Evolutionary conservation across 2,797 vertebrate species (phyloP), one percentile per base, ranked within the genome.

Genomic region (Hylomyscus alleni): DNA sequence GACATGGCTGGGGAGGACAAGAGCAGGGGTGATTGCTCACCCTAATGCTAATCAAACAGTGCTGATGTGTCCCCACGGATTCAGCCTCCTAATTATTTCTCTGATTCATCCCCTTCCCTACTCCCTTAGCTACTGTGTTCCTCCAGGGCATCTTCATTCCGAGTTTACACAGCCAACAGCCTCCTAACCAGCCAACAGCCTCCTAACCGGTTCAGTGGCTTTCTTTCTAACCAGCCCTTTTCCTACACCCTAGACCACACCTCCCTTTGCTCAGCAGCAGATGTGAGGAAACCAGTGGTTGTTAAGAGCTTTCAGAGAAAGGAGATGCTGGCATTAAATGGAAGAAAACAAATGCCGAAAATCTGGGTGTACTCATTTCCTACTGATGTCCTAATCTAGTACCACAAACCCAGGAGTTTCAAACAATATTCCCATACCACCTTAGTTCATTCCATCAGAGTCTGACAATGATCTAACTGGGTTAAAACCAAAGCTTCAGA

Each of bases 81-180:
- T 73, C 37, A 20, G 26, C 31, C 40, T 91, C 73, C 77, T 83
- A 85, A 94, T 94, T 93, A 94, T 52, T n/a, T 82, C 86, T 90
- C 91, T 24, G 5, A 92, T 50, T 52, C 80, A 86, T 34, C 34
- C 24, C 13, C 11, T 56, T 95, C 89, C 76, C 60, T 80, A 31
- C 31, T 94, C n/a, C 56, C 44, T 62, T 10, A 12, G 52, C 82
- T 76, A 52, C 73, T 31, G 0, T 65, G n/a, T 86, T 89, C 80
- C 89, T 91, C 72, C 24, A 60, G 90, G 89, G 29, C 62, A 96
- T 75, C 89, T 91, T 69, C 84, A 87, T 52, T 65, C 56, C 94
- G n/a, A 15, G 47, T 56, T 95, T 88, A 92, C 86, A 90, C 77
- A 90, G 76, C 56, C 83, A 78, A 69, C 24, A 52, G 24, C 65